Conservation (phyloP, 2,888 invertebrate species). For the Cryptus viduatorius region DNA sequence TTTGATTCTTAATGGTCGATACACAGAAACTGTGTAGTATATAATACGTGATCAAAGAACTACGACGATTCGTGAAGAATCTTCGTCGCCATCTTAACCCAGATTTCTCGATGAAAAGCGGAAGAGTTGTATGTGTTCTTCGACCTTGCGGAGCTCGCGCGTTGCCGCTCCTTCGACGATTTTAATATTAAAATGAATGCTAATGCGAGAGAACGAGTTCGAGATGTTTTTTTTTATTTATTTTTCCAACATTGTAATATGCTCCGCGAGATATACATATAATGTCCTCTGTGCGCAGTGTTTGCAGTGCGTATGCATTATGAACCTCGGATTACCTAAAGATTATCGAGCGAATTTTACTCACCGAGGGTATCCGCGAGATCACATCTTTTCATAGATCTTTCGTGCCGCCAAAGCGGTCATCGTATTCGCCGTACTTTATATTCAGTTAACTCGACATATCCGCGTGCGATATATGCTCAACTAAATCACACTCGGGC, state of each 20-base stretch:
- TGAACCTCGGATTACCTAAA: conserved; percentile 7
- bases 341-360: conserved; percentile 16
- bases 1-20: too few species aligned
- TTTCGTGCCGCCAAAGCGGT: background rate
- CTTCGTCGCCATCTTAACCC: conserved; percentile 59
- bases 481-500: conserved; percentile 23
- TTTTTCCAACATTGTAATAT: background rate
- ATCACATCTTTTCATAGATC: background rate
- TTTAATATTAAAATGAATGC: conserved; percentile 52
- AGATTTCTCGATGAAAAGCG: conserved; percentile 56
- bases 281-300: background rate
- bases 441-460: conserved; percentile 4
- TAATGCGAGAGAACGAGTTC: conserved; percentile 15
- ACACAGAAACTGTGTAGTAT: background rate
- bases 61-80: conserved; percentile 28
- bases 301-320: background rate
- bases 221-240: too few species aligned
- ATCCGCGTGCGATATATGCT: conserved; percentile 27
- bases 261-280: background rate
- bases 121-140: conserved; percentile 57
- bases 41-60: conserved; percentile 8
- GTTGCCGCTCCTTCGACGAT: conserved; percentile 36
- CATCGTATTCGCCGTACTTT: conserved; percentile 16
- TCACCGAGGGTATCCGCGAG: background rate
- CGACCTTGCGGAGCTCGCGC: conserved; percentile 33